Evolutionary conservation across 2,113 vertebrate genomes (phyloP).

Genomic region (Sinocyclocheilus anshuiensis): DNA sequence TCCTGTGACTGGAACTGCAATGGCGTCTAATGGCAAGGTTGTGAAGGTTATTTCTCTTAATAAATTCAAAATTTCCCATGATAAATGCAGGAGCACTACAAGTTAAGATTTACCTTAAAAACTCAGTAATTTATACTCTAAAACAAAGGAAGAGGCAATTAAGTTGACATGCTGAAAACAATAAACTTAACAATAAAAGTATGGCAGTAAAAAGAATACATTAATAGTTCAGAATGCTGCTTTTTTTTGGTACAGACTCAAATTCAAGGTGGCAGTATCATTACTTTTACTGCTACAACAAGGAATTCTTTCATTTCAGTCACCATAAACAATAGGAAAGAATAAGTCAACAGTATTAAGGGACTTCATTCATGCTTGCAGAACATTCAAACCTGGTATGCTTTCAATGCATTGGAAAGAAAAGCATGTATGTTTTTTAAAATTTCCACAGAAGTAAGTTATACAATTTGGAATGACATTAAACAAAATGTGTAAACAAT

Average conservation of each 20-base stretch:
- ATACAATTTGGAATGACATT: neutral
- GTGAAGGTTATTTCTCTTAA: neutral
- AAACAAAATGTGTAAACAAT: neutral
- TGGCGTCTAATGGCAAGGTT: no score
- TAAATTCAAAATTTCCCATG: neutral
- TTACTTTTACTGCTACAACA: neutral
- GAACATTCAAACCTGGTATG: neutral
- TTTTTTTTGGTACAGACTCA: neutral
- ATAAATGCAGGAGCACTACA: neutral
- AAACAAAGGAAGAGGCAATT: slow-evolving; percentile 52
- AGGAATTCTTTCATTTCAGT: neutral
- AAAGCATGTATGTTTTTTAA: neutral
- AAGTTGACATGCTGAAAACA: slow-evolving; percentile 40
- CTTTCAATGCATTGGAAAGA: neutral
- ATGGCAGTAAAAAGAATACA: no score
- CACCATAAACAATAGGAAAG: neutral
- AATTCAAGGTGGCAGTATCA: neutral
- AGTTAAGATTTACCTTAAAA: slow-evolving; percentile 45
- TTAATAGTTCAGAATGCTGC: no score
- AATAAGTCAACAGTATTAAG: neutral
- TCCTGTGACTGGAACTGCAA: no score
- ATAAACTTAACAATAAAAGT: neutral
- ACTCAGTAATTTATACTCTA: neutral
- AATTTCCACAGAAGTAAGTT: neutral
- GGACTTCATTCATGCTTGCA: neutral